Conservation (phyloP, 2,888 invertebrate genomes). For the Chesias legatella region DNA sequence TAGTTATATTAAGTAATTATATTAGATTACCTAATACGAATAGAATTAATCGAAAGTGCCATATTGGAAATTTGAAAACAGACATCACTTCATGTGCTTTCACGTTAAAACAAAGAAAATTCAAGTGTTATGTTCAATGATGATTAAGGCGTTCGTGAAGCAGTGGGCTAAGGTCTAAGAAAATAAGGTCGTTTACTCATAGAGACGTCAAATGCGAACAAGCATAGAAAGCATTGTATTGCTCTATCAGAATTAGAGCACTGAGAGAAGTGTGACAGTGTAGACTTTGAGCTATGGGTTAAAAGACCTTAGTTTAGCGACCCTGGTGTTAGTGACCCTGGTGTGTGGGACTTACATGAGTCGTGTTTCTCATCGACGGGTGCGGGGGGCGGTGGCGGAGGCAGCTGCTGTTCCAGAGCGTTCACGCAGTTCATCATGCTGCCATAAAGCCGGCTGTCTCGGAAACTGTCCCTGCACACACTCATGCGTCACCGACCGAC, state of each 20-base stretch:
- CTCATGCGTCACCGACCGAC: slow-evolving; percentile 42
- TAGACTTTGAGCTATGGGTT: too few relatives aligned
- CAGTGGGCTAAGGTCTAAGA: slow-evolving; percentile 2
- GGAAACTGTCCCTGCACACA: slow-evolving; percentile 90
- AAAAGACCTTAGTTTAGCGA: slow-evolving; percentile 11
- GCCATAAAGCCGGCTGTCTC: slow-evolving; percentile 95
- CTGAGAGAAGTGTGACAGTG: too few relatives aligned
- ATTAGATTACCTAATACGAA: too few relatives aligned
- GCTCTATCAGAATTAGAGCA: too few relatives aligned
- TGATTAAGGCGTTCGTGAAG: slow-evolving; percentile 10
- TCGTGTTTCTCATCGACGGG: slow-evolving; percentile 75
- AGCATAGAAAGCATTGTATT: too few relatives aligned
- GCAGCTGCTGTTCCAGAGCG: slow-evolving; percentile 94
- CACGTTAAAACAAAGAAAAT: slow-evolving; percentile 1
- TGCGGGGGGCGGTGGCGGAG: slow-evolving; percentile 81
- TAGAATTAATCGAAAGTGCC: not conserved
- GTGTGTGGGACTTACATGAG: slow-evolving; percentile 59
- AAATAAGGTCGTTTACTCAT: not conserved
- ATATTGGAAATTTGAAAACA: slow-evolving; percentile 1
- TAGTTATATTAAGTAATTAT: too few relatives aligned
- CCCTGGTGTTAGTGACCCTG: too few relatives aligned
- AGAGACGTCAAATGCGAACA: not conserved
- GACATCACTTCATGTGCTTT: slow-evolving; percentile 6
- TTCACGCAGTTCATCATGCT: slow-evolving; percentile 98
- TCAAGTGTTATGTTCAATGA: slow-evolving; percentile 7